These are phyloP conservation scores for Manis crassicaudata DNA, from an alignment of 2,797 vertebrate species.

Conservation along the genomic window DNA sequence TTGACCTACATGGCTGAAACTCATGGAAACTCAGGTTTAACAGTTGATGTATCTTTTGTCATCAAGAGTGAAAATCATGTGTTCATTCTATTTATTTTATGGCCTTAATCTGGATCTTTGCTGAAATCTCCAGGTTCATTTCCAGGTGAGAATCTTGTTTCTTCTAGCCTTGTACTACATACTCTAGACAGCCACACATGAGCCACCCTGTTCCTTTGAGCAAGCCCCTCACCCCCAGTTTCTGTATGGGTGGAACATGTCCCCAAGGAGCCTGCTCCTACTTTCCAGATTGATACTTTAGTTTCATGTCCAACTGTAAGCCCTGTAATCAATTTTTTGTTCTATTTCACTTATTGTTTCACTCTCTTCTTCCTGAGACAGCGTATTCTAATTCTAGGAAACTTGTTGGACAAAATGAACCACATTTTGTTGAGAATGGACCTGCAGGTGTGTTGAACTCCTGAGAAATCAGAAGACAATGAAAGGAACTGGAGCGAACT, in stretches of 20 bases:
- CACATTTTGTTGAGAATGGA: not conserved
- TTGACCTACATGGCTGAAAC: not conserved
- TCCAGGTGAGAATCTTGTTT: not conserved
- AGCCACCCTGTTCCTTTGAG: not conserved
- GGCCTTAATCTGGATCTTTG: not conserved
- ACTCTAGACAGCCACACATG: not conserved
- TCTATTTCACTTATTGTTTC: not conserved
- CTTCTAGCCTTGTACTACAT: not conserved
- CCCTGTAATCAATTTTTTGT: not conserved
- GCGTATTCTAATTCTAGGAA: not conserved
- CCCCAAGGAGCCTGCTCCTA: not conserved
- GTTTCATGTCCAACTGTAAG: not conserved
- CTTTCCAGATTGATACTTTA: not conserved
- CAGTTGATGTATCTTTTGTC: not conserved
- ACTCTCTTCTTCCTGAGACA: not conserved
- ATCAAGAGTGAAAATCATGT: not conserved
- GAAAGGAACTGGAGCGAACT: not conserved
- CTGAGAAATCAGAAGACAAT: not conserved
- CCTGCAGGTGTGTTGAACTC: not conserved
- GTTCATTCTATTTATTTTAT: conserved; percentile 1
- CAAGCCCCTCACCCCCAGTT: not conserved
- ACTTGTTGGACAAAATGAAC: not conserved
- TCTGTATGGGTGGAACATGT: not conserved
- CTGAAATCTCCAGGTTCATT: not conserved
- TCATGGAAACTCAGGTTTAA: not conserved